A percentile compares a stretch with the other conserved stretches of the same genome.
These are phyloP conservation scores for Coregonus suidteri DNA, from an alignment of 2,797 vertebrate species.

Conservation along the genomic window DNA sequence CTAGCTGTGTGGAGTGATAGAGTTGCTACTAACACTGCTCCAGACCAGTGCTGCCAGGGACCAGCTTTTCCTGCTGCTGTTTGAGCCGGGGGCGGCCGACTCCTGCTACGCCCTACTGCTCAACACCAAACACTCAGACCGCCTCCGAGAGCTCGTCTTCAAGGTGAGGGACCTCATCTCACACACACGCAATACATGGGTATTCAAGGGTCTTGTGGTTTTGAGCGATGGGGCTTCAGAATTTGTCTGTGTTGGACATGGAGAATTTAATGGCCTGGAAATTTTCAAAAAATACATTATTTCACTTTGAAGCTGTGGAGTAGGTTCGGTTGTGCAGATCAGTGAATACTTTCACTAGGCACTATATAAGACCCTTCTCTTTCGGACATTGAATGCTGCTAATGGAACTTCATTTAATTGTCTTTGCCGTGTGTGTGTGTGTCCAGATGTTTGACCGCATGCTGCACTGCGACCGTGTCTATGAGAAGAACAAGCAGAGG, in stretches of 20 bases:
- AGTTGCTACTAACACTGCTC: slow-evolving; percentile 85
- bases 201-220: neutral
- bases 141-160: slow-evolving; percentile 89
- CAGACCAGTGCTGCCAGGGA: slow-evolving; percentile 85
- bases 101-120: slow-evolving; percentile 90
- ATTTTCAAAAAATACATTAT: neutral
- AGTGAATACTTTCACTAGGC: too few species aligned
- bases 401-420: neutral
- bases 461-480: slow-evolving; percentile 94
- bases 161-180: slow-evolving; percentile 77
- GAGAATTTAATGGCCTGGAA: too few species aligned
- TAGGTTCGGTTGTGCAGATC: neutral
- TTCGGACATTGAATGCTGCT: neutral
- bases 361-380: too few species aligned
- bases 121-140: slow-evolving; percentile 90
- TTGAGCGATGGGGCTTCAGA: neutral
- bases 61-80: slow-evolving; percentile 92
- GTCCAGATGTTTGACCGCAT: slow-evolving; percentile 90
- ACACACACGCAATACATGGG: too few species aligned
- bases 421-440: neutral
- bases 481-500: slow-evolving; percentile 92
- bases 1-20: slow-evolving; percentile 87
- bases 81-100: slow-evolving; percentile 90
- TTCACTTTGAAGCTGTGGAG: neutral
- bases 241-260: neutral